phyloP scores from a whole-genome alignment of 1,140 invertebrate species.

The Drosophila kikkawai region DNA sequence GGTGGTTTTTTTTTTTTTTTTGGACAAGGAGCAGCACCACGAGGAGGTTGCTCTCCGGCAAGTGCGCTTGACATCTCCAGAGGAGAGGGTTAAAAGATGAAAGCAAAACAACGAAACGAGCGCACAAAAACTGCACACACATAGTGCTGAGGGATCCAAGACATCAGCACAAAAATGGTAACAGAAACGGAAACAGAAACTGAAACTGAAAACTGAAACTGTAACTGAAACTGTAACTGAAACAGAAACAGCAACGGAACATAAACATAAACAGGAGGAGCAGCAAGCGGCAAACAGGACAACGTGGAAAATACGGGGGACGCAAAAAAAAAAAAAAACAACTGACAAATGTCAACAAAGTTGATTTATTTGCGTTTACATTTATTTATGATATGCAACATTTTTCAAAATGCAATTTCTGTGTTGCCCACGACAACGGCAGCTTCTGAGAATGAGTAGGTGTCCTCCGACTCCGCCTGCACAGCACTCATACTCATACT shows the following conservation, averaged over 20 bases:
- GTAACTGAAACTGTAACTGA: not conserved
- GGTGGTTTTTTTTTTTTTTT: constrained; percentile 6
- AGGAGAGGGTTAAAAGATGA: constrained; percentile 39
- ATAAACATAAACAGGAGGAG: constrained; percentile 9
- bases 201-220: not conserved
- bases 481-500: not conserved
- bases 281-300: constrained; percentile 3
- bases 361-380: constrained; percentile 81
- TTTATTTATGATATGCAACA: constrained; percentile 83
- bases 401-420: constrained; percentile 79
- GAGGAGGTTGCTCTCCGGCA: constrained; percentile 23
- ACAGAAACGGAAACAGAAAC: constrained; percentile 1
- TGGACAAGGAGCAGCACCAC: not conserved
- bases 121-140: constrained; percentile 31
- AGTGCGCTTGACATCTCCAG: constrained; percentile 70
- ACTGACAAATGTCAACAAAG: constrained; percentile 80
- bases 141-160: constrained; percentile 29
- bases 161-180: constrained; percentile 27
- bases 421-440: constrained; percentile 43
- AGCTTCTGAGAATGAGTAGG: constrained; percentile 31
- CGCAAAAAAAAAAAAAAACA: constrained; percentile 6
- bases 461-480: constrained; percentile 31
- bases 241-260: constrained; percentile 6
- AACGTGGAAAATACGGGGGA: not conserved
- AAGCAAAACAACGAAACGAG: constrained; percentile 45